Conservation (phyloP, 30 jellyfish, hydroid and myxozoan genomes). For the Haliclystus octoradiatus region DNA sequence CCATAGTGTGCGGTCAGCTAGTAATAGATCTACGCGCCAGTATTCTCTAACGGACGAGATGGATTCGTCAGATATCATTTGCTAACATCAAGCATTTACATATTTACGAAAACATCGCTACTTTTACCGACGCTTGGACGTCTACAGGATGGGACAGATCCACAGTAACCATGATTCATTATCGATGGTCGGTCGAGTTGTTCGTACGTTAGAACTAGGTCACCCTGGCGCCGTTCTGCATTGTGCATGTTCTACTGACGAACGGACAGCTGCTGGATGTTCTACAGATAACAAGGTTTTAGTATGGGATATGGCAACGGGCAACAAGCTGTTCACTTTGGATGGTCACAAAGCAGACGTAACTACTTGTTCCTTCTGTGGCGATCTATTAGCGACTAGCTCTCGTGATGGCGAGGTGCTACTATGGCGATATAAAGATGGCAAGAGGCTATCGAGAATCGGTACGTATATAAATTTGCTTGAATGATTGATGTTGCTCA, state of each 20-base stretch:
- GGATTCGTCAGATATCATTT: no score
- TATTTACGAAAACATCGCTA: no score
- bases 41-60: no score
- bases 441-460: conserved; percentile 60
- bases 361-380: conserved; percentile 62
- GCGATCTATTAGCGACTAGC: conserved; percentile 64
- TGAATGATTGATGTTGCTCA: neutral
- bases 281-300: conserved; percentile 59
- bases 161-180: neutral
- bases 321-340: conserved; percentile 29
- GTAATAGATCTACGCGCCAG: no score
- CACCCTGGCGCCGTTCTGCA: conserved; percentile 62
- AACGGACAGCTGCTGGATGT: conserved; percentile 52
- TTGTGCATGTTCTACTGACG: conserved; percentile 46
- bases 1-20: no score
- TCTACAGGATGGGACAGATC: neutral
- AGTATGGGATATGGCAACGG: conserved; percentile 67
- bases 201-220: conserved; percentile 51
- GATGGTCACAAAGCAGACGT: conserved; percentile 88
- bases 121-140: no score
- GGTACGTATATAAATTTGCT: conserved; percentile 19
- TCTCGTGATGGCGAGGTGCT: conserved; percentile 65
- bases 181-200: conserved; percentile 29
- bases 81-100: no score
- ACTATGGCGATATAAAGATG: conserved; percentile 53